phyloP scores from a whole-genome alignment of 64 coral and sea anemone genomes.

The Hydrozoanthus tunicans region DNA sequence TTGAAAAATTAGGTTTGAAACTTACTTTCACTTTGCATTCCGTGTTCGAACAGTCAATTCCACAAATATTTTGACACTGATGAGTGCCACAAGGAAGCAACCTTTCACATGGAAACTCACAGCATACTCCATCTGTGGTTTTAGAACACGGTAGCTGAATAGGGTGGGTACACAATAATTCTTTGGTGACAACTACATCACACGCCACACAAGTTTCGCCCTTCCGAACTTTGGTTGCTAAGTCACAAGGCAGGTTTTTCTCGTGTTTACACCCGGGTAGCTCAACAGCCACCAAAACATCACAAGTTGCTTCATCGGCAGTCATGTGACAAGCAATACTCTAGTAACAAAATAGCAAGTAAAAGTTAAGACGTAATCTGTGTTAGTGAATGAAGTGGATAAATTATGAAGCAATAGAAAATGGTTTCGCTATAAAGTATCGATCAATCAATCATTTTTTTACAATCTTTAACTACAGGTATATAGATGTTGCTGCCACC shows the following conservation, averaged over 20 bases:
- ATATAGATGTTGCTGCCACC: too few species aligned
- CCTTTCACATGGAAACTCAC: constrained; percentile 10
- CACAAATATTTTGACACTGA: constrained; percentile 36
- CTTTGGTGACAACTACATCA: constrained; percentile 15
- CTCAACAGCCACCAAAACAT: background rate
- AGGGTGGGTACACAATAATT: background rate
- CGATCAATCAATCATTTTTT: too few species aligned
- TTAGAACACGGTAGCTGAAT: constrained; percentile 6
- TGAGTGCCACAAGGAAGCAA: constrained; percentile 33
- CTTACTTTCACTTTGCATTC: constrained; percentile 25
- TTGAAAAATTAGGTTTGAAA: background rate
- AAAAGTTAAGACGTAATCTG: background rate
- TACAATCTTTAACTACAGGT: too few species aligned
- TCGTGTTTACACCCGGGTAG: constrained; percentile 24
- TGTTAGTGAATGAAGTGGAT: too few species aligned
- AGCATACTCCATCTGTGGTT: background rate
- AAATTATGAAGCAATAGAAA: too few species aligned
- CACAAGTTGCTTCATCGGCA: background rate
- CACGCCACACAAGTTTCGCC: background rate
- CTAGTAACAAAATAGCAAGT: background rate
- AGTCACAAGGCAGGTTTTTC: constrained; percentile 4
- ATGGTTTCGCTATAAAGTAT: too few species aligned
- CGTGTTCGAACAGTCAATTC: background rate
- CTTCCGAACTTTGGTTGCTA: background rate
- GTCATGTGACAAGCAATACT: constrained; percentile 8